Evolutionary conservation across 2,797 vertebrate genomes (phyloP), one percentile per base, ranked within the genome.

Genomic region (Bovichtus variegatus): DNA sequence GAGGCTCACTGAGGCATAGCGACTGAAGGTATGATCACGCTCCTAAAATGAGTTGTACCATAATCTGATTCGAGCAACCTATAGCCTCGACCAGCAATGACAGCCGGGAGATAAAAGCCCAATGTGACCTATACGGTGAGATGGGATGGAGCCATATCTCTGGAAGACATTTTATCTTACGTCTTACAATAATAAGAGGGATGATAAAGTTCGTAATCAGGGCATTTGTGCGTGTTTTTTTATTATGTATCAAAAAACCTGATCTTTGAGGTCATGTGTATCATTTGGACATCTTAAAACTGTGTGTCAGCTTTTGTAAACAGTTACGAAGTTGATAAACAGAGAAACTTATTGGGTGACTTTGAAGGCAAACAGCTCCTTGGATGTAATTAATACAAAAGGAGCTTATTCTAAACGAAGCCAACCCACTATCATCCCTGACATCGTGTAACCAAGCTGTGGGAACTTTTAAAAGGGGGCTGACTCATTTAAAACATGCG

Each of bases 11-110:
- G 83, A 87, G 82, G 86, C 85, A 43, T 71, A 69, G 75, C 75
- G 46, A 83, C 79, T 31, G 80, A 71, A 75, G 80, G 50, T 63
- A 81, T 23, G 29, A 74, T 75, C 87, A 34, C 46, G 18, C 44
- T 21, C 64, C 75, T 77, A 81, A 91, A 89, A 92, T 81, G 85
- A 92, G 85, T 66, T 74, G 78, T 74, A 50, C 73, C 76, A 51
- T 87, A 90, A 91, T 92, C 90, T 85, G 84, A 91, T 92, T 82
- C 59, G 27, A 81, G 87, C 65, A 78, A 88, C 86, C 84, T 89
- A 90, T 76, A 86, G 85, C 81, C 81, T 69, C 23, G 55, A 51
- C 74, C 63, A 19, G 54, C 19, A 65, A 88, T 80, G 82, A 85
- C 82, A 81, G 76, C 77, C 8, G 55, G 43, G 16, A 87, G 91